Base-by-base conservation (phyloP, 2,797 vertebrate species). In the Anguilla obscura region DNA sequence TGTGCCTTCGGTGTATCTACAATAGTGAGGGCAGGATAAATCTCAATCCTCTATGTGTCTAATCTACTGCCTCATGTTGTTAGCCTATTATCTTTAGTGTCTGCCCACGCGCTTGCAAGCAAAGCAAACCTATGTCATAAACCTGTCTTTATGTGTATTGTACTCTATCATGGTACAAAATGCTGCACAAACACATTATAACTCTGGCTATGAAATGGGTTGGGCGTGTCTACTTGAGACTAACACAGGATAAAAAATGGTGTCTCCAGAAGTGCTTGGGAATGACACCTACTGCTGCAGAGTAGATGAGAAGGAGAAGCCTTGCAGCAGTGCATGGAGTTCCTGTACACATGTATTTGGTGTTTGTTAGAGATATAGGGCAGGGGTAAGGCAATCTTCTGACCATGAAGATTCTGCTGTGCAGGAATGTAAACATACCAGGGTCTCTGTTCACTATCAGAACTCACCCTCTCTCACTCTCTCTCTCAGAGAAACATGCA, bases 321-420 rank as follows among this genome's bases (percentile, higher is more conserved):
- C 21, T 45, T 24, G 21, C 40, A 48, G 79, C 40, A 10, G 40
- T 1, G 45, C 79, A 6, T 45, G 8, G 40, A 45, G 76, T 90
- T 88, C 90, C 6, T 16, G 30, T 8, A 16, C 79, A 82, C 40
- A 82, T 86, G 89, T 80, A 91, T 89, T 88, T 91, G 91, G 85
- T 52, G 66, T 91, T 88, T 91, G 89, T 94, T 21, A 84, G 60
- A 58, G 60, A 48, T 84, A 48, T 60, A 56, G 93, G 89, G 94
- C 91, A 48, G 85, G 14, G 50, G 40, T 56, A 83, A 92, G 91
- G 87, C 92, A 92, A 89, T 90, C 92, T 88, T 92, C 91, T 91
- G 90, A 94, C 94, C 91, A 92, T 95, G 95, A 91, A 91, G 94
- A 94, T 94, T 93, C 92, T 93, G 94, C 93, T 94, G 93, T 91